Evolutionary conservation across 2,888 invertebrate genomes (phyloP).

Genomic region (Sericinus montela): DNA sequence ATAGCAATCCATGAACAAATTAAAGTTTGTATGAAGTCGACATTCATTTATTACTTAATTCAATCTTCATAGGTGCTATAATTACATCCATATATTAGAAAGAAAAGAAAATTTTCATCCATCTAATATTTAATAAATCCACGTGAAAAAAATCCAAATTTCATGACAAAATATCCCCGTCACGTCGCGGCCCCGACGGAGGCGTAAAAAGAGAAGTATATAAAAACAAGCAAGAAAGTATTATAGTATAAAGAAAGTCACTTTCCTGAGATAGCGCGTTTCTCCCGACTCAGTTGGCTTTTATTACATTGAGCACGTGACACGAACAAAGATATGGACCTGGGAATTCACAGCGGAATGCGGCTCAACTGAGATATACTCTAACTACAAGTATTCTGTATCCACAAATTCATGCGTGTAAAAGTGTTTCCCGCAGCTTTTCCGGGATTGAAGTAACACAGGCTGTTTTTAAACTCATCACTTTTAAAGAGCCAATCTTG

Average conservation of each 20-base stretch:
- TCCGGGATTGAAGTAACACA: too few relatives aligned
- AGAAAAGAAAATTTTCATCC: too few relatives aligned
- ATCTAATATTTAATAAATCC: background rate
- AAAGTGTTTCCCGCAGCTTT: too few relatives aligned
- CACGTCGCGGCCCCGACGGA: slow-evolving; percentile 51
- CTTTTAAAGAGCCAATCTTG: too few relatives aligned
- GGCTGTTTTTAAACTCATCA: too few relatives aligned
- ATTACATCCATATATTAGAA: too few relatives aligned
- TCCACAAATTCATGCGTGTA: too few relatives aligned
- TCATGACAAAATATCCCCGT: slow-evolving; percentile 33
- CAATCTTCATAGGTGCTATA: too few relatives aligned
- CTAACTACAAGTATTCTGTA: too few relatives aligned
- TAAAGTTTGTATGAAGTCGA: too few relatives aligned
- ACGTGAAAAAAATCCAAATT: slow-evolving; percentile 22
- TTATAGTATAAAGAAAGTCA: slow-evolving; percentile 58
- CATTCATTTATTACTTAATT: too few relatives aligned
- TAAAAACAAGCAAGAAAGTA: slow-evolving; percentile 58
- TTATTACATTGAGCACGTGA: slow-evolving; percentile 67
- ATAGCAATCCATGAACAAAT: too few relatives aligned
- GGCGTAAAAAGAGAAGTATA: slow-evolving; percentile 56
- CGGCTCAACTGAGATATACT: slow-evolving; percentile 3
- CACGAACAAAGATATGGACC: slow-evolving; percentile 48
- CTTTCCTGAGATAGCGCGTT: slow-evolving; percentile 57
- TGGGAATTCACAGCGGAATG: slow-evolving; percentile 8
- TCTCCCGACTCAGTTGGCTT: slow-evolving; percentile 43